These are phyloP conservation scores for Cyrtodaria siliqua DNA, from an alignment of 2,888 invertebrate genomes.

Conservation along the genomic window DNA sequence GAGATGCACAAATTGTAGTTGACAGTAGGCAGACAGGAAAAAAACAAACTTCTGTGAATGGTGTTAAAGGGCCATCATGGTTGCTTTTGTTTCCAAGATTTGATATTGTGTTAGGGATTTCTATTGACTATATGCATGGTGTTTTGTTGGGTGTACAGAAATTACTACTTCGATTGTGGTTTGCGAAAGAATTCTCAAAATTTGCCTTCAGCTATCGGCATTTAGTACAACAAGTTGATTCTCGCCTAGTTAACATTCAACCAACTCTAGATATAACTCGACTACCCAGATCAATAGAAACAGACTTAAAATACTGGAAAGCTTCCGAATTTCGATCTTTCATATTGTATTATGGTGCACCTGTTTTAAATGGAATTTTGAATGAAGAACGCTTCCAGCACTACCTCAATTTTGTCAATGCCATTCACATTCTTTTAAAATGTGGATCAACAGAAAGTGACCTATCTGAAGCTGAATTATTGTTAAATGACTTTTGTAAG, in stretches of 20 bases:
- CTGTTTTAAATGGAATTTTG: constrained; percentile 18
- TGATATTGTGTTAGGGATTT: constrained; percentile 16
- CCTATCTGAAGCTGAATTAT: constrained; percentile 6
- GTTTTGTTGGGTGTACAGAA: constrained; percentile 46
- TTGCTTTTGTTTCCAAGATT: constrained; percentile 30
- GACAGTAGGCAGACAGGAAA: constrained; percentile 2
- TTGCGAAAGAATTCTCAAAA: constrained; percentile 14
- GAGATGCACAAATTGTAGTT: constrained; percentile 19
- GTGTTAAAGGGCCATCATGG: constrained; percentile 52
- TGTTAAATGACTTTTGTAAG: constrained; percentile 25
- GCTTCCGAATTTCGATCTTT: constrained; percentile 39
- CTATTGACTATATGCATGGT: constrained; percentile 41
- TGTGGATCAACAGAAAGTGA: constrained; percentile 16
- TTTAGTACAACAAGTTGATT: constrained; percentile 12
- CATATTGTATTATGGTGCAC: constrained; percentile 25
- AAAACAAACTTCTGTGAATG: constrained; percentile 18
- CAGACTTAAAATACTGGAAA: constrained; percentile 42
- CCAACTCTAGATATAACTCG: constrained; percentile 33
- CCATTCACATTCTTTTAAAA: constrained; percentile 22
- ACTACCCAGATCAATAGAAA: constrained; percentile 31
- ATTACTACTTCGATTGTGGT: constrained; percentile 41
- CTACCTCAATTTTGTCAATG: constrained; percentile 29
- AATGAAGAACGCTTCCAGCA: constrained; percentile 25
- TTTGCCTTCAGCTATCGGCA: constrained; percentile 23
- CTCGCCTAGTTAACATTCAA: constrained; percentile 9